Base-by-base conservation (phyloP, 1,140 invertebrate genomes). In the Phocides pigmalion region DNA sequence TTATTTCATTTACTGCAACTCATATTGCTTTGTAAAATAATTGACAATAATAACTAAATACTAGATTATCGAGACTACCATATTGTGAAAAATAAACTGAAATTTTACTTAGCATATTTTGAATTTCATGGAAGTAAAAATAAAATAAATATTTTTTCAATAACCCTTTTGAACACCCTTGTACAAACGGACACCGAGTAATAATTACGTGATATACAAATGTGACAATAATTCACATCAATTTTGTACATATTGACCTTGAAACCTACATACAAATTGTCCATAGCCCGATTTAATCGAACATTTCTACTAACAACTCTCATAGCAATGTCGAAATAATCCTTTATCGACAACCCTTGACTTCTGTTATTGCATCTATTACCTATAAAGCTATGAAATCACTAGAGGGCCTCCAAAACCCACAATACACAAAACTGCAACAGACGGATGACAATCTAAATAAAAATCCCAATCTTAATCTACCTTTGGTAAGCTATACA, bases 271-370 rank as follows among this genome's bases (percentile, higher is more conserved):
- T 54, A 71, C 54, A 39, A 56, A 49, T 62, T 54, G 53, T 62
- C 61, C 46, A 17, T 59, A 4, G 77, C 75, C 83, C 85, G 84
- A 88, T 88, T 81, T 81, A 0, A 88, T 88, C 85, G 84, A 76
- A 84, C 76, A 84, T 81, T 82, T 79, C 51, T 49, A 47, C 82
- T 87, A 83, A 70, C 62, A 54, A 67, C 58, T 67, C 0, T 35
- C 20, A 32, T 66, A 47, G 41, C 17, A 54, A 46, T 14, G 46
- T 66, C 62, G 37, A 65, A 53, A 65, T 62, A 28, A 6, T 28
- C n/a, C n/a, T n/a, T 28, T 14, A 47, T 66, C 62, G 37, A 65
- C 66, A 54, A 63, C 58, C 51, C 56, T 66, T 46, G 42, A 61
- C 11, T n/a, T 41, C 32, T 22, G 22, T 70, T 74, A 70, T 78